Evolutionary conservation across 2,888 invertebrate genomes (phyloP).

Genomic region (Rhagonycha lutea): DNA sequence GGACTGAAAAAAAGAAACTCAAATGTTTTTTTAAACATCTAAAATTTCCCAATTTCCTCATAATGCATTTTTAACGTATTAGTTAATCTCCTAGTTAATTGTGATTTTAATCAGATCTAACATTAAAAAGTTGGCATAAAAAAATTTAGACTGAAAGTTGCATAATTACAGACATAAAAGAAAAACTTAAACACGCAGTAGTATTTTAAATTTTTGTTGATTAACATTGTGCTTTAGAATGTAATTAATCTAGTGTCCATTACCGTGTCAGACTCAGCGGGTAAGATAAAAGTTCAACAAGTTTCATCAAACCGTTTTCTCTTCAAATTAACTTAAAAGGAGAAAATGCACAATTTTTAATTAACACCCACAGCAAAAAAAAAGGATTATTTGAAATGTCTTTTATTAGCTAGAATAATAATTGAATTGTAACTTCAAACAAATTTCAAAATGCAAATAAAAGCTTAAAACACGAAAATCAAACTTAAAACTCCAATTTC

Average conservation of each 20-base stretch:
- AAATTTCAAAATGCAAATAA: not conserved
- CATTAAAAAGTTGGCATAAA: not conserved
- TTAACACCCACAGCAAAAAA: not conserved
- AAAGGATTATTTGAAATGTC: not conserved
- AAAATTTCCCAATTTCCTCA: no score
- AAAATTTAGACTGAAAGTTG: not conserved
- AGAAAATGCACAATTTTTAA: not conserved
- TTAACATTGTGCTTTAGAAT: not conserved
- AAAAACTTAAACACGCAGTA: not conserved
- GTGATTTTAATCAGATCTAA: not conserved
- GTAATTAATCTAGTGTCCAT: not conserved
- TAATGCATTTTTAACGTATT: not conserved
- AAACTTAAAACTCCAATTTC: not conserved
- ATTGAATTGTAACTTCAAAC: not conserved
- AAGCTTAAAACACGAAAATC: not conserved
- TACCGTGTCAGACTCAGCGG: not conserved
- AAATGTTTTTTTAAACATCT: no score
- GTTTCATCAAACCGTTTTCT: not conserved
- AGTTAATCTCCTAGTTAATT: not conserved
- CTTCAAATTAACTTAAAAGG: not conserved
- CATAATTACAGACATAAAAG: not conserved
- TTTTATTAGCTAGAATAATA: not conserved
- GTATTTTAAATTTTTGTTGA: not conserved
- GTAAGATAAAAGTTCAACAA: not conserved
- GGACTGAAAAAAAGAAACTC: no score